phyloP scores from a whole-genome alignment of 2,797 vertebrate genomes.

The Sebastes kiyomatsui region DNA sequence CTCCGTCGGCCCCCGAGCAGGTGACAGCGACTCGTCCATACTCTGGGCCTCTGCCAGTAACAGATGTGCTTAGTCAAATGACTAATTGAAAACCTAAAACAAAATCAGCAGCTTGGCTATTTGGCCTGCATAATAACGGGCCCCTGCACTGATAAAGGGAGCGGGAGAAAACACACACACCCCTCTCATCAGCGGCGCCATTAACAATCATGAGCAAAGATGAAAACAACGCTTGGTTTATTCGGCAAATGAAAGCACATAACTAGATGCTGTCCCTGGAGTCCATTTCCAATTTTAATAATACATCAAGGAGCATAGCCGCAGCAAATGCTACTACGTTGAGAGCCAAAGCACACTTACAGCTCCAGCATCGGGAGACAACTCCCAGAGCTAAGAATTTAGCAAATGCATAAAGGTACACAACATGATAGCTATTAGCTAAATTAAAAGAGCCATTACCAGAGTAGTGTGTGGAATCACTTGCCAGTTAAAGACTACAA shows the following conservation, averaged over 20 bases:
- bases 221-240: slow-evolving; percentile 99
- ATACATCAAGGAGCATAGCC: slow-evolving; percentile 98
- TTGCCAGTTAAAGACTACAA: slow-evolving; percentile 86
- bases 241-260: slow-evolving; percentile 99
- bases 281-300: slow-evolving; percentile 99
- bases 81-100: slow-evolving; percentile 99
- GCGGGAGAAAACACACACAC: slow-evolving; percentile 82
- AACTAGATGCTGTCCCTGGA: slow-evolving; percentile 98
- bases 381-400: slow-evolving; percentile 95
- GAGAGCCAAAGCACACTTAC: slow-evolving; percentile 96
- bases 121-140: slow-evolving; percentile 98
- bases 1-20: slow-evolving; percentile 88
- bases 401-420: slow-evolving; percentile 98
- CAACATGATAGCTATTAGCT: slow-evolving; percentile 99
- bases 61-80: slow-evolving; percentile 99
- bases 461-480: slow-evolving; percentile 81
- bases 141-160: slow-evolving; percentile 89
- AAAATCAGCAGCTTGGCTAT: slow-evolving; percentile 98
- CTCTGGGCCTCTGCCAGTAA: slow-evolving; percentile 93
- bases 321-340: slow-evolving; percentile 94
- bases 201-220: slow-evolving; percentile 99
- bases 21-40: slow-evolving; percentile 89
- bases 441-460: slow-evolving; percentile 98
- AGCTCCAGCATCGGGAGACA: slow-evolving; percentile 90
- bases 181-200: slow-evolving; percentile 97